Evolutionary conservation across 2,797 vertebrate species (phyloP), one percentile per base, ranked within the genome.

Genomic region (Sylvia borin): DNA sequence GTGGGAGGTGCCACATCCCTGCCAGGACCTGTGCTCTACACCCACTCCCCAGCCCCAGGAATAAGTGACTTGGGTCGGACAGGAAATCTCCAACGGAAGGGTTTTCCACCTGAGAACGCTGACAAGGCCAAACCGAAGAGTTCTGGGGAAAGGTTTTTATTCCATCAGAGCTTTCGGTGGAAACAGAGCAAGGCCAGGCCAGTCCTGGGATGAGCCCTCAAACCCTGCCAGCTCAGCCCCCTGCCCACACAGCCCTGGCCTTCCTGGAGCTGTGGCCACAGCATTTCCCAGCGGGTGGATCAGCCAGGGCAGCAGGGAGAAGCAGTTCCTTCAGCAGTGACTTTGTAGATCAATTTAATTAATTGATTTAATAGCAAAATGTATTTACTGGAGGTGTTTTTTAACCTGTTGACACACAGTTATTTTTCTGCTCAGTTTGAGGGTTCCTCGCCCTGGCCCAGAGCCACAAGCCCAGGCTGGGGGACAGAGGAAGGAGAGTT

Each of bases 41-140:
- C 94, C 94, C 88, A 88, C 92, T 84, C 66, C 36, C 48, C 62
- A 62, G 15, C 47, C 65, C 36, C 2, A 1, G 79, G 50, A 77
- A 72, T 62, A 34, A 80, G 77, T 72, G 34, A 81, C 80, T 86
- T 84, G 58, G 48, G 22, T 15, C 74, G 66, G 70, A 27, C 48
- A 61, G 83, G 55, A 92, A 92, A 90, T 81, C 90, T 93, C 92
- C 87, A 76, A 7, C 76, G 58, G 77, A 84, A 82, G 77, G 55
- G 60, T 89, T 94, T 96, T 93, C 82, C 93, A 85, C 58, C 82
- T 3, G 13, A 91, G 92, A 93, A 78, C 3, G 79, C 81, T 90
- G 95, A 94, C 53, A 13, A 60, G 80, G 66, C 66, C 38, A 36
- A 86, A 53, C 5, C 0, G 1, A 78, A 81, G 26, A 14, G 73